Conservation (phyloP, 2,113 vertebrate genomes). For the Elgaria multicarinata region DNA sequence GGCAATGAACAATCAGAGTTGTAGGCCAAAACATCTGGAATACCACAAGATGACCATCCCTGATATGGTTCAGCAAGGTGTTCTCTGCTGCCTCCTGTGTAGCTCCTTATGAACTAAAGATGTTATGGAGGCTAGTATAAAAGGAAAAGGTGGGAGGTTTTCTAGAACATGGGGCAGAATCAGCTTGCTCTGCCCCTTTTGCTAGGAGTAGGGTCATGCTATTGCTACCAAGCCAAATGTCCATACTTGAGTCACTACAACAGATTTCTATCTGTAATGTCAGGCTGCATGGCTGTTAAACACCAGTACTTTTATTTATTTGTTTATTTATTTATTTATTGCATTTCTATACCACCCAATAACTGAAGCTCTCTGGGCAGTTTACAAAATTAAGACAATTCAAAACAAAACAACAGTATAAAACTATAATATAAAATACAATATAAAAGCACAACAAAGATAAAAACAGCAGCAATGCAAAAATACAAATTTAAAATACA, state of each 20-base stretch:
- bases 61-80: background rate
- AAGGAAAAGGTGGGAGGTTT: background rate
- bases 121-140: background rate
- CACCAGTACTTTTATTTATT: background rate
- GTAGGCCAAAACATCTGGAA: too few species aligned
- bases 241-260: background rate
- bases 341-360: too few species aligned
- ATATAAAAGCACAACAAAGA: too few species aligned
- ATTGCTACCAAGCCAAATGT: background rate
- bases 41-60: too few species aligned
- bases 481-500: too few species aligned
- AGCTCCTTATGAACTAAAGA: background rate
- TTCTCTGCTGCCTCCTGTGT: background rate
- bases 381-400: too few species aligned
- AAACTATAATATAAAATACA: too few species aligned
- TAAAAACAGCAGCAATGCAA: too few species aligned
- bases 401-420: too few species aligned
- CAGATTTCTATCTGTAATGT: background rate
- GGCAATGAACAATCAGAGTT: too few species aligned
- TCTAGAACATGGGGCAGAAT: background rate
- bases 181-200: background rate
- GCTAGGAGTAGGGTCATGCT: background rate
- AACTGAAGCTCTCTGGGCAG: too few species aligned
- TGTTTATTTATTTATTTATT: too few species aligned
- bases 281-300: background rate